A percentile compares a stretch with the other conserved stretches of the same genome.
Evolutionary conservation across 2,113 vertebrate genomes (phyloP).

Genomic region (Rutilus rutilus): DNA sequence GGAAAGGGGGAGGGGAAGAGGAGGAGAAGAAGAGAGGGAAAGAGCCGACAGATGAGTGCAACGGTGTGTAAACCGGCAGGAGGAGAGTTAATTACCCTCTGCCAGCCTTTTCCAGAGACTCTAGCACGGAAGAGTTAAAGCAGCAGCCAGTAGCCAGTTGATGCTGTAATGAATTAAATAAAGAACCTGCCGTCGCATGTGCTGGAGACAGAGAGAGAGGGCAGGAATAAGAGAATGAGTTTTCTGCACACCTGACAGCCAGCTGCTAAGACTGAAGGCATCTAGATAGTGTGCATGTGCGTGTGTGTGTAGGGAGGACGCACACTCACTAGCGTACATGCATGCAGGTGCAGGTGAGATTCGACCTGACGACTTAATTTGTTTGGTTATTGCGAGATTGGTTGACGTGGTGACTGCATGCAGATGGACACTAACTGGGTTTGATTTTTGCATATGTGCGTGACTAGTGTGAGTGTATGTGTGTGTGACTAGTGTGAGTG

Average conservation of each 20-base stretch:
- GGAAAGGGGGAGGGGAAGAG: conserved; percentile 54
- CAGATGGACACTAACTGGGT: conserved; percentile 49
- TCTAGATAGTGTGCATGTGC: conserved; percentile 58
- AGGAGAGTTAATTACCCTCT: conserved; percentile 71
- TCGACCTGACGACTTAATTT: conserved; percentile 5
- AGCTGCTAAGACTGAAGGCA: conserved; percentile 63
- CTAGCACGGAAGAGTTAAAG: conserved; percentile 53
- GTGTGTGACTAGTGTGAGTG: conserved; percentile 3
- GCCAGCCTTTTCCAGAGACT: conserved; percentile 36
- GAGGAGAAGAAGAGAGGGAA: conserved; percentile 59
- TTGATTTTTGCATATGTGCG: background rate
- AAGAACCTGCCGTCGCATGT: conserved; percentile 75
- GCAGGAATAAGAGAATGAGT: conserved; percentile 64
- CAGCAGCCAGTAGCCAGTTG: conserved; percentile 67
- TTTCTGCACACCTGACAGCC: conserved; percentile 72
- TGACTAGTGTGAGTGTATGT: background rate
- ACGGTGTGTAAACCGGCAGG: conserved; percentile 61
- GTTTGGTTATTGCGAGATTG: conserved; percentile 65
- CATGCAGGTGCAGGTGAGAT: conserved; percentile 54
- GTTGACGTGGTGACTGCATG: conserved; percentile 67
- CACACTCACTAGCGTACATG: conserved; percentile 9
- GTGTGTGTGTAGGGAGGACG: conserved; percentile 7
- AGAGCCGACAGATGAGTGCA: conserved; percentile 55
- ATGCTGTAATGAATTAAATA: conserved; percentile 84
- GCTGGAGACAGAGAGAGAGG: conserved; percentile 59